Evolutionary conservation across 2,797 vertebrate species (phyloP), one percentile per base, ranked within the genome.

Genomic region (Huso huso): DNA sequence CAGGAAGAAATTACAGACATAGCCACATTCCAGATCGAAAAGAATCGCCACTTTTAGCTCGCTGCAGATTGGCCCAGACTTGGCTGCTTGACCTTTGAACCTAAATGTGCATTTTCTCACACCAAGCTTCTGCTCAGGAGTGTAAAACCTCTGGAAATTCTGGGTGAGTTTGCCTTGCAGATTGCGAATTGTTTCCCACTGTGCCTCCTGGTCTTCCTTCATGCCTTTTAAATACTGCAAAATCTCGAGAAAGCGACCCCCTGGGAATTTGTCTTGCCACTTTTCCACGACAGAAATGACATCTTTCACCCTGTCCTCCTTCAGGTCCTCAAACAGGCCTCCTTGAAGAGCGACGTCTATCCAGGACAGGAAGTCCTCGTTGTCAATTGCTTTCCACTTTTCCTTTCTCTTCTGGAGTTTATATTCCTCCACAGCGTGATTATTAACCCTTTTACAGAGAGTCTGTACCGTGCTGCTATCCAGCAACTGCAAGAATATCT

Each of bases 71-170:
- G 37, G 37, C 37, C 37, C 78, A 0, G 63, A 59, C 1, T 51
- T 50, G 18, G 73, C 68, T 53, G 77, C 74, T 66, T 72, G 70
- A 12, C 68, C 66, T 18, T 8, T 53, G 7, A 68, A 67, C 49
- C 65, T 72, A 0, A 89, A 77, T 37, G 49, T 69, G 74, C 83
- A 89, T 66, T 87, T 88, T 76, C 81, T 84, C 66, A 88, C 80
- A 0, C 77, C 75, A 68, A 87, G 72, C 55, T 74, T 75, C 48
- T 69, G 64, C 11, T 80, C 77, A 0, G 81, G 83, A 5, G 73
- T 75, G 73, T 82, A 81, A 2, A 79, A 63, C 12, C 66, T 18
- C 74, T 74, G 80, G 69, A 80, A 87, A 49, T 75, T 77, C 8
- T 67, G 68, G 65, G 59, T 75, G 49, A 86, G 10, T 63, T 77